These are phyloP conservation scores for Deladenus siricidicola DNA, from an alignment of 2,888 invertebrate genomes.

Conservation along the genomic window DNA sequence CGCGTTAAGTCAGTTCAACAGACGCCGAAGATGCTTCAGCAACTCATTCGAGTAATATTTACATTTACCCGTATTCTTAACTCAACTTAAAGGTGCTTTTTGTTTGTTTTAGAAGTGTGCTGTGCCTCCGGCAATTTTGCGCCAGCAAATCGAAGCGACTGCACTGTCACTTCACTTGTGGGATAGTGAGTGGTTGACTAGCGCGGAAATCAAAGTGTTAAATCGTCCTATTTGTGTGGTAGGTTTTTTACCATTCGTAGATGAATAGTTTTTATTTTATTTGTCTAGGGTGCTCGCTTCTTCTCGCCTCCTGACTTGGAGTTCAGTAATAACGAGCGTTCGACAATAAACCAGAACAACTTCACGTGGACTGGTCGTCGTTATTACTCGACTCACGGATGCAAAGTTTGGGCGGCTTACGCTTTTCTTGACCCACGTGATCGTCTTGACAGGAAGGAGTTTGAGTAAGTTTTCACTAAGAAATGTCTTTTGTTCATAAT, in stretches of 20 bases:
- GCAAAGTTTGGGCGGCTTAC: conserved; percentile 14
- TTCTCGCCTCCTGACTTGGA: conserved; percentile 7
- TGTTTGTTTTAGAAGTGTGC: conserved; percentile 15
- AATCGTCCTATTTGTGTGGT: conserved; percentile 9
- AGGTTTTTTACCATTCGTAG: neutral
- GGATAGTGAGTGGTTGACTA: conserved; percentile 8
- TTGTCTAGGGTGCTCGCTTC: neutral
- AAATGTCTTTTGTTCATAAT: no score
- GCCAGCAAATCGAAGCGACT: conserved; percentile 5
- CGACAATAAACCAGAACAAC: neutral
- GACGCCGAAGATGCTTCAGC: conserved; percentile 11
- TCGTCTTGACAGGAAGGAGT: neutral
- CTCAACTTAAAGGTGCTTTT: no score
- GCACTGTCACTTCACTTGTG: conserved; percentile 12
- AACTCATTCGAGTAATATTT: conserved; percentile 6
- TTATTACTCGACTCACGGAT: conserved; percentile 4
- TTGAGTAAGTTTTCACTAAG: neutral
- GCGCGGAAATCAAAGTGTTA: conserved; percentile 1
- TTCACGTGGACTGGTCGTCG: conserved; percentile 5
- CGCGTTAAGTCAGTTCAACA: conserved; percentile 9
- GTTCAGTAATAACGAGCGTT: neutral
- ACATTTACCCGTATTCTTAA: no score
- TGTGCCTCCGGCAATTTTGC: conserved; percentile 6
- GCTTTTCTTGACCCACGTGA: conserved; percentile 8
- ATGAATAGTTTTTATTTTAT: neutral